Conservation (phyloP, 2,888 invertebrate species). For the Cotesia congregata region DNA sequence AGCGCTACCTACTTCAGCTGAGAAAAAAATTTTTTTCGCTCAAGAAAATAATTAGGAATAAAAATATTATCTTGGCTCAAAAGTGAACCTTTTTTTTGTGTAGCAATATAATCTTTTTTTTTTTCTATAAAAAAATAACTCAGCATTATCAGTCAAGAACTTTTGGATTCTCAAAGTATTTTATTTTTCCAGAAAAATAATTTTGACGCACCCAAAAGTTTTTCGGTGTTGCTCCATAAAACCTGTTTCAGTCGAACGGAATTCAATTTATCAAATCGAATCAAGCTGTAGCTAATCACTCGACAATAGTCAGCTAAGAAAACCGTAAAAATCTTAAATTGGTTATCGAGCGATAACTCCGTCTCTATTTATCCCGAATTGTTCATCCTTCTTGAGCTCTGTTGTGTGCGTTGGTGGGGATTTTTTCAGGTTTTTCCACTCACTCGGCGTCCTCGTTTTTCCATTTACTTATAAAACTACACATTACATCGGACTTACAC, state of each 20-base stretch:
- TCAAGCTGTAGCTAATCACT: conserved; percentile 60
- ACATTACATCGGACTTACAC: conserved; percentile 2
- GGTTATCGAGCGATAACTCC: conserved; percentile 52
- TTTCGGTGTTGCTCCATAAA: not conserved
- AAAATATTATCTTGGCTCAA: too few species aligned
- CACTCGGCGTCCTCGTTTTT: not conserved
- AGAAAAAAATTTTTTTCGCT: too few species aligned
- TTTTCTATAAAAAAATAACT: too few species aligned
- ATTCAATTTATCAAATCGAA: conserved; percentile 60
- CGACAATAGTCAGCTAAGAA: conserved; percentile 52
- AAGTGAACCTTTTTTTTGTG: too few species aligned
- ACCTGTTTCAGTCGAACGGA: conserved; percentile 9
- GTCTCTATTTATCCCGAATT: not conserved
- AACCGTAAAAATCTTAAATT: conserved; percentile 57
- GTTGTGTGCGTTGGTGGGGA: conserved; percentile 42
- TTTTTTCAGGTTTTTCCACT: not conserved
- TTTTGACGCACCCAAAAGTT: too few species aligned
- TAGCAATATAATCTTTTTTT: too few species aligned
- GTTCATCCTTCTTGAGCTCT: conserved; percentile 31
- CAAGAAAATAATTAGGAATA: too few species aligned
- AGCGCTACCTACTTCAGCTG: too few species aligned
- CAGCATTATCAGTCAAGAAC: too few species aligned
- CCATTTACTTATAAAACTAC: not conserved
- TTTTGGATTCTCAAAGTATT: too few species aligned
- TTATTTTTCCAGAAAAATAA: too few species aligned